Base-by-base conservation (phyloP, 2,888 invertebrate species). In the Ecdyonurus torrentis region DNA sequence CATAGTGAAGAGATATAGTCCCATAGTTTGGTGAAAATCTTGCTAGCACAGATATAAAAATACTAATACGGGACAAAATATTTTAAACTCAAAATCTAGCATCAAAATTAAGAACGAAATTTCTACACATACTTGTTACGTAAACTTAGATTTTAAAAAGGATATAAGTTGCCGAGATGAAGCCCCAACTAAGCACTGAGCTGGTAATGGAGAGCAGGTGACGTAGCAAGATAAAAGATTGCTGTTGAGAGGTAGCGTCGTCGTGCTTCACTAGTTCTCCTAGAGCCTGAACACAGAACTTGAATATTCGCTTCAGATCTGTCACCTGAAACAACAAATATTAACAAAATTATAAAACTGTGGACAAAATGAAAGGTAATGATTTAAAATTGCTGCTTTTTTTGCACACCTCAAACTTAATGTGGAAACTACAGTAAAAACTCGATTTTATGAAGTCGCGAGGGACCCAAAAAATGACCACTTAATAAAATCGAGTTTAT, bases 111-210 rank as follows among this genome's bases (percentile, higher is more conserved):
- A n/a, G n/a, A n/a, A n/a, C n/a, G n/a, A n/a, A n/a, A n/a, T n/a
- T n/a, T n/a, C n/a, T n/a, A n/a, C n/a, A n/a, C n/a, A n/a, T n/a
- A n/a, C n/a, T n/a, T n/a, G n/a, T n/a, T n/a, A n/a, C n/a, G n/a
- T n/a, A n/a, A n/a, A n/a, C n/a, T n/a, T n/a, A n/a, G n/a, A n/a
- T n/a, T n/a, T 71, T 10, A 10, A 73, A 78, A 78, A 79, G 79
- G 75, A 76, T 80, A 79, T 77, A 69, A 66, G 71, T 74, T 61
- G 82, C 79, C 23, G 85, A 83, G 2, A 86, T 82, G 74, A 89
- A 91, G 68, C 86, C 86, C 93, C 93, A 93, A 58, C 84, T 84
- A 60, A 93, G 76, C 63, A 91, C 82, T 65, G 82, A 82, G 74
- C 91, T 91, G 1, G 86, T 82, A 65, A 93, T 88, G 62, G 83